Conservation (phyloP, 2,113 vertebrate species). For the Numenius arquata region DNA sequence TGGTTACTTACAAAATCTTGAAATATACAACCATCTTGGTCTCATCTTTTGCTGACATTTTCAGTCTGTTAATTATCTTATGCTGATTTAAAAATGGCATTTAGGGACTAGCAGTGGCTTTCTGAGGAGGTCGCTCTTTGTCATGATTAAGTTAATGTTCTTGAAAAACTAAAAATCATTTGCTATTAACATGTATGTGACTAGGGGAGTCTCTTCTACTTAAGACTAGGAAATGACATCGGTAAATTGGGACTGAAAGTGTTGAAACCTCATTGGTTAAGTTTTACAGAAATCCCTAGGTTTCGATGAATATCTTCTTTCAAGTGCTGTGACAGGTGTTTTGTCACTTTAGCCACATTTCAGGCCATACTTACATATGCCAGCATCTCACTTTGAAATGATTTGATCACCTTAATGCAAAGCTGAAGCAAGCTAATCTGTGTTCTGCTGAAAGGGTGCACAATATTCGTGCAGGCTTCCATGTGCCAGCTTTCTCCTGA, state of each 20-base stretch:
- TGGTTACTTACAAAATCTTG: neutral
- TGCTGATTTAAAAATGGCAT: constrained; percentile 13
- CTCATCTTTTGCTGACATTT: constrained; percentile 36
- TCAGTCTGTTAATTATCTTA: constrained; percentile 12
- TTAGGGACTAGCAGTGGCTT: neutral
- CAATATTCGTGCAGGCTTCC: neutral
- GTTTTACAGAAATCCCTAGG: neutral
- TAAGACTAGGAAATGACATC: neutral
- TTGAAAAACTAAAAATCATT: neutral
- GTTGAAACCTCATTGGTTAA: neutral
- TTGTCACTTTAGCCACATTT: neutral
- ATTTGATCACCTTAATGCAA: neutral
- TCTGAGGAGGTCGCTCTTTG: neutral
- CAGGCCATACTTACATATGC: neutral
- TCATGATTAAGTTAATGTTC: neutral
- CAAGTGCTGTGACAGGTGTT: rapidly evolving
- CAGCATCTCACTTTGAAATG: neutral
- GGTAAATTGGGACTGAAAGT: neutral
- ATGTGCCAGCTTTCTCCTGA: neutral
- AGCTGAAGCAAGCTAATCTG: neutral
- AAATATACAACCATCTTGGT: neutral
- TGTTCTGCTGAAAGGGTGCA: neutral
- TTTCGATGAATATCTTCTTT: neutral
- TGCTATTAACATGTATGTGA: neutral
- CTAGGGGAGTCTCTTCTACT: neutral